These are phyloP conservation scores for Acestrorhynchus altus DNA, from an alignment of 2,797 vertebrate genomes.

Conservation along the genomic window DNA sequence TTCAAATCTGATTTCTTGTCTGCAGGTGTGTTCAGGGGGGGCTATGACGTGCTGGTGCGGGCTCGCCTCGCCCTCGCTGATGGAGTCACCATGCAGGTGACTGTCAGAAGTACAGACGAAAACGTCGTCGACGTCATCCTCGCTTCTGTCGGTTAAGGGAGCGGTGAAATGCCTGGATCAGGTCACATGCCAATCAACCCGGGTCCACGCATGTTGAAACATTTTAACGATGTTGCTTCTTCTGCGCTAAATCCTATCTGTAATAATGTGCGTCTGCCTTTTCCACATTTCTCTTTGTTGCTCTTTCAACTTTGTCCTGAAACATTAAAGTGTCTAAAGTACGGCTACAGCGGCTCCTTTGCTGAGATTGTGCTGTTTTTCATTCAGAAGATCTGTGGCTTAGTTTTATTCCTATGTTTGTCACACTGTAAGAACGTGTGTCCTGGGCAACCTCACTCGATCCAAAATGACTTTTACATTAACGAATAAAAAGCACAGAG, in stretches of 20 bases:
- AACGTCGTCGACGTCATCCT: constrained; percentile 91
- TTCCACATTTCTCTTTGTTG: constrained; percentile 2
- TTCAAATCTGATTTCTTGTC: not conserved
- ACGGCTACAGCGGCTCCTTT: not conserved
- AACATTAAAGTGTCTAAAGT: not conserved
- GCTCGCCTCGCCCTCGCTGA: constrained; percentile 91
- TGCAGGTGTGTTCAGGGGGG: constrained; percentile 90
- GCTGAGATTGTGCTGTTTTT: not conserved
- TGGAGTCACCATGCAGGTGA: constrained; percentile 98
- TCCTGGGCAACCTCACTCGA: not conserved
- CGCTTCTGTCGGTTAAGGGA: constrained; percentile 87
- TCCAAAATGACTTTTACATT: constrained; percentile 20
- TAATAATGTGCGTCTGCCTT: not conserved
- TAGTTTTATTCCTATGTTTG: not conserved
- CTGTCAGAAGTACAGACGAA: constrained; percentile 89
- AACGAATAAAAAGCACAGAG: constrained; percentile 28
- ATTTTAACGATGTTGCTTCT: not conserved
- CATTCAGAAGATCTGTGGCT: not conserved
- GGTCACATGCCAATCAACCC: constrained; percentile 26
- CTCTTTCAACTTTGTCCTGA: not conserved
- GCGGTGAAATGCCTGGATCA: not conserved
- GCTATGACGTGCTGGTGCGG: constrained; percentile 87
- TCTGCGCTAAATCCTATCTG: not conserved
- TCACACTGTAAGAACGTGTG: not conserved
- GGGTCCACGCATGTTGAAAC: not conserved